These are phyloP conservation scores for Brachyalestes nurse DNA, from an alignment of 2,797 vertebrate genomes.

Conservation along the genomic window DNA sequence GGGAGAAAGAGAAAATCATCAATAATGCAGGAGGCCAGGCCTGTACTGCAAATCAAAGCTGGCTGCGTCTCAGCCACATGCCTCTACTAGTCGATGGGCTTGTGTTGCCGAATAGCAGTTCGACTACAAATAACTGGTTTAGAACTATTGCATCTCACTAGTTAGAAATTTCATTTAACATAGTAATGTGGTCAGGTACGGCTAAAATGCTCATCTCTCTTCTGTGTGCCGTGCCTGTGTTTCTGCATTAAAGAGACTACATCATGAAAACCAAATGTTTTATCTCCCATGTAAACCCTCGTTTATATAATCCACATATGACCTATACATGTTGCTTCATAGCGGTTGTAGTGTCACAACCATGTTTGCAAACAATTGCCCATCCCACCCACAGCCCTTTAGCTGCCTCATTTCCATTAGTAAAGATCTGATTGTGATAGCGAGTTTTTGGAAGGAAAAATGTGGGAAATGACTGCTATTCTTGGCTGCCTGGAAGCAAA, in stretches of 20 bases:
- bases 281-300: too few relatives aligned
- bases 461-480: too few relatives aligned
- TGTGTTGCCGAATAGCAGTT: background rate
- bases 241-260: background rate
- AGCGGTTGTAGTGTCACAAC: too few relatives aligned
- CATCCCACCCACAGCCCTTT: too few relatives aligned
- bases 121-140: background rate
- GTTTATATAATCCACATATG: too few relatives aligned
- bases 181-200: background rate
- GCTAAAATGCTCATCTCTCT: background rate
- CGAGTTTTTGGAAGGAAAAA: too few relatives aligned
- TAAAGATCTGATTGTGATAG: too few relatives aligned
- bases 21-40: conserved; percentile 48
- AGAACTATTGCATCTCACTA: background rate
- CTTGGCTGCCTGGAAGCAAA: too few relatives aligned
- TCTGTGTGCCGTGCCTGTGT: background rate
- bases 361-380: too few relatives aligned
- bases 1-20: conserved; percentile 25
- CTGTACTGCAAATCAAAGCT: conserved; percentile 45
- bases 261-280: background rate
- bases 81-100: background rate
- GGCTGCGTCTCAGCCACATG: conserved; percentile 23
- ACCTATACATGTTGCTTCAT: too few relatives aligned
- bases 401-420: too few relatives aligned
- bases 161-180: too few relatives aligned